These are phyloP conservation scores for Pongo abelii DNA, from an alignment of 2,113 vertebrate species.

Conservation along the genomic window DNA sequence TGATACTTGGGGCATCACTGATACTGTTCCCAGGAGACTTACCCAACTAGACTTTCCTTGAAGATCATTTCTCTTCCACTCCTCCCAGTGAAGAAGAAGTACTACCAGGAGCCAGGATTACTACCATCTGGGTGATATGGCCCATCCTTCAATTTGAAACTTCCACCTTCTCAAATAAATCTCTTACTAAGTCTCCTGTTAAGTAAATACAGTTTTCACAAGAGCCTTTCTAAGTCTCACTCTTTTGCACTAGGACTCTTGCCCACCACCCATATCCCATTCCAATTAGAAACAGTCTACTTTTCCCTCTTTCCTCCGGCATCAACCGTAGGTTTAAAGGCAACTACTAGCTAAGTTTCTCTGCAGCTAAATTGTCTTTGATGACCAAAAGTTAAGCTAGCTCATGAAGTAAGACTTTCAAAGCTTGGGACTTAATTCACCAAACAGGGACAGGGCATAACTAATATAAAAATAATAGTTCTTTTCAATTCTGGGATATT, in stretches of 20 bases:
- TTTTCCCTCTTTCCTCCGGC: background rate
- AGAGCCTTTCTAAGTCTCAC: background rate
- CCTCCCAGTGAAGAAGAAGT: background rate
- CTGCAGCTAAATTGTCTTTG: background rate
- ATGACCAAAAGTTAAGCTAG: background rate
- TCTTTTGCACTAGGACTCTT: background rate
- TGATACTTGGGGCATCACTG: background rate
- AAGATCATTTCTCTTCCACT: background rate
- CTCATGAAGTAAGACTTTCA: background rate
- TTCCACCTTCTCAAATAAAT: background rate
- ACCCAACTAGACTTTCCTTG: background rate
- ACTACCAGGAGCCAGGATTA: background rate
- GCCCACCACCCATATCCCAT: background rate
- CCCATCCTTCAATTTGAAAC: background rate
- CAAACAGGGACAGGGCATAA: background rate
- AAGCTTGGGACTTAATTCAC: background rate
- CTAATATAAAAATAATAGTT: constrained; percentile 20
- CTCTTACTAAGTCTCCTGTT: background rate
- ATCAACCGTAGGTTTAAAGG: background rate
- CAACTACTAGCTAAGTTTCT: background rate
- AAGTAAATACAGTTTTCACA: background rate
- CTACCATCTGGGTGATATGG: background rate
- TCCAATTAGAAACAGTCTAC: background rate
- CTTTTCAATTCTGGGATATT: constrained; percentile 13
- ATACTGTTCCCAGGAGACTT: background rate